Evolutionary conservation across 53 echinoderm and acorn worm genomes (phyloP).

Genomic region (Echinarachnius parma): DNA sequence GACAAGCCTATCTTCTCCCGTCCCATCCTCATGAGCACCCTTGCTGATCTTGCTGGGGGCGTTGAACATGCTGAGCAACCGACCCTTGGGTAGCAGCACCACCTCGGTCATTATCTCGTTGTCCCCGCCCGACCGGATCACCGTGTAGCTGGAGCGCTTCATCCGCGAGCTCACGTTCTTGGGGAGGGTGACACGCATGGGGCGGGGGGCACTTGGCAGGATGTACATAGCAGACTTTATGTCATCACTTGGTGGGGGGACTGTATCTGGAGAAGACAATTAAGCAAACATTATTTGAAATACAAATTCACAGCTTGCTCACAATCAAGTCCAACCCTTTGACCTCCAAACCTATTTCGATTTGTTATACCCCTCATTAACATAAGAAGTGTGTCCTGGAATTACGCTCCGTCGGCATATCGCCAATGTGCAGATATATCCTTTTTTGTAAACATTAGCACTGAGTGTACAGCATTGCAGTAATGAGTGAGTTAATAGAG

Average conservation of each 20-base stretch:
- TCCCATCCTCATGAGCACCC: not conserved
- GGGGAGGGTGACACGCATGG: slow-evolving; percentile 73
- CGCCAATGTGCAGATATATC: too few relatives aligned
- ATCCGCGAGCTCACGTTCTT: slow-evolving; percentile 64
- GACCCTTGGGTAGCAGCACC: slow-evolving; percentile 81
- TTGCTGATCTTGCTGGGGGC: not conserved
- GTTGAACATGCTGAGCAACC: slow-evolving; percentile 63
- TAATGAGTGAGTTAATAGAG: too few relatives aligned
- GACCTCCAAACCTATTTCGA: too few relatives aligned
- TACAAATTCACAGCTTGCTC: too few relatives aligned
- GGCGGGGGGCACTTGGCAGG: slow-evolving; percentile 49
- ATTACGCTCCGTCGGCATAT: too few relatives aligned
- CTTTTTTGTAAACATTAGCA: too few relatives aligned
- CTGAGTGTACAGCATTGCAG: too few relatives aligned
- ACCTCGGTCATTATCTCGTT: slow-evolving; percentile 73
- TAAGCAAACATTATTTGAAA: not conserved
- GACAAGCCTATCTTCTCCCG: not conserved
- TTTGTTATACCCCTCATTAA: too few relatives aligned
- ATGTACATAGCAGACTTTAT: slow-evolving; percentile 47
- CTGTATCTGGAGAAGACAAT: not conserved
- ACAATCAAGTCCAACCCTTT: too few relatives aligned
- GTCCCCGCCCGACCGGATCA: slow-evolving; percentile 74
- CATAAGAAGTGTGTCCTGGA: too few relatives aligned
- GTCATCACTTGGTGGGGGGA: not conserved
- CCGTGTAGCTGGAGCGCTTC: slow-evolving; percentile 80